phyloP scores from a whole-genome alignment of 2,888 invertebrate genomes.

The Amphipoea lucens region DNA sequence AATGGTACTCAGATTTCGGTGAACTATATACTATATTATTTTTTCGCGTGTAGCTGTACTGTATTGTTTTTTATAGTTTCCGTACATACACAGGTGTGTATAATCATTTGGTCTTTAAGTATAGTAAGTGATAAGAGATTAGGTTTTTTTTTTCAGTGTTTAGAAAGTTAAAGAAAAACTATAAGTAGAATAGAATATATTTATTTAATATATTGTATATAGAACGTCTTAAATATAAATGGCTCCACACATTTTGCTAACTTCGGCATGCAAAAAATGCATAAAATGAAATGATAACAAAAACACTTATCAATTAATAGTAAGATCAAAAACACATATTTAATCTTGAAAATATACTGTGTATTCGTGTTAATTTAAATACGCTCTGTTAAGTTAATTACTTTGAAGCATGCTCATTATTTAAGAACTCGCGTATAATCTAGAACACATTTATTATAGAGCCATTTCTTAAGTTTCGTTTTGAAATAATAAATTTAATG shows the following conservation, averaged over 20 bases:
- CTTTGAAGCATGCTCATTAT: neutral
- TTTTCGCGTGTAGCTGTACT: neutral
- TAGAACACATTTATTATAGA: neutral
- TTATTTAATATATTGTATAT: neutral
- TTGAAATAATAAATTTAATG: neutral
- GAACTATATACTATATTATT: neutral
- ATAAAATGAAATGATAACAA: neutral
- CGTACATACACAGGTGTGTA: neutral
- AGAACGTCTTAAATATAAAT: neutral
- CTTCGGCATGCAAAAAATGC: neutral
- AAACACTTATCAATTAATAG: neutral
- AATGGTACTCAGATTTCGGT: constrained; percentile 4
- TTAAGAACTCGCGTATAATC: neutral
- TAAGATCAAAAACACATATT: neutral
- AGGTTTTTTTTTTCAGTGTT: neutral
- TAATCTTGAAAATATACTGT: neutral
- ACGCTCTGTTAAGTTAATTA: neutral
- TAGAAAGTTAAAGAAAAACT: neutral
- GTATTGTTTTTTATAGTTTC: neutral
- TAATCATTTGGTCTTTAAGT: neutral
- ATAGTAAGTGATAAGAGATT: neutral
- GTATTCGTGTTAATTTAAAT: neutral
- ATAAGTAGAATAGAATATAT: neutral
- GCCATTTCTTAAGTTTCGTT: neutral
- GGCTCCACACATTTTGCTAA: neutral